Conservation (phyloP, 1,140 invertebrate genomes). For the Papilio glaucus region DNA sequence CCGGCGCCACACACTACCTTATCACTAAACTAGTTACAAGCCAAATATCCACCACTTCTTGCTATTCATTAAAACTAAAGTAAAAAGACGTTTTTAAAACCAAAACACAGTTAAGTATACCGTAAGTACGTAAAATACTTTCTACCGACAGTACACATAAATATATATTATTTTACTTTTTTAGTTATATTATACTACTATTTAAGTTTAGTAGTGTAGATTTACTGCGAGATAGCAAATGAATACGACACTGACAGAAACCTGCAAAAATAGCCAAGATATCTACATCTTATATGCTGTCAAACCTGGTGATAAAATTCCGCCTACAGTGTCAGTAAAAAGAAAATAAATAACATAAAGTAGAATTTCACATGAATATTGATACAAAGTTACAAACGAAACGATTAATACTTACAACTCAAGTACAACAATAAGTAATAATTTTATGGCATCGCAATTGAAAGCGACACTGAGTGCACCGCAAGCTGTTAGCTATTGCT, state of each 20-base stretch:
- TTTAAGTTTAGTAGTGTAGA: not conserved
- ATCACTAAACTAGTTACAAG: constrained; percentile 23
- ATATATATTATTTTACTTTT: too few relatives aligned
- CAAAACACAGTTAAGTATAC: not conserved
- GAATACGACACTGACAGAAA: not conserved
- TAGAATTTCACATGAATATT: too few relatives aligned
- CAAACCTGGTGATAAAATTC: too few relatives aligned
- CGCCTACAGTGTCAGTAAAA: not conserved
- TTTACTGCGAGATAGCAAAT: not conserved
- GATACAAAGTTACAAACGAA: too few relatives aligned
- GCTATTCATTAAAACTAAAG: constrained; percentile 4
- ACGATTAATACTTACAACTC: too few relatives aligned
- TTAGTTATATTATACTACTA: not conserved
- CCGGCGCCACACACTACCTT: constrained; percentile 20
- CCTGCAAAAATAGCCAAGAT: not conserved
- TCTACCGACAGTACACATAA: too few relatives aligned
- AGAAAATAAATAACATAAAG: too few relatives aligned
- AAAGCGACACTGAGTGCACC: not conserved
- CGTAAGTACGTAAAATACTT: too few relatives aligned
- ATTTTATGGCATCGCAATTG: not conserved
- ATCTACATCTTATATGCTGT: not conserved
- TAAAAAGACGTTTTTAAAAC: not conserved
- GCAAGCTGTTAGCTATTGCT: not conserved
- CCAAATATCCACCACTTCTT: not conserved
- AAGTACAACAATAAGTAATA: not conserved